phyloP scores from a whole-genome alignment of 2,797 vertebrate species.

The Chaenodraco wilsoni region DNA sequence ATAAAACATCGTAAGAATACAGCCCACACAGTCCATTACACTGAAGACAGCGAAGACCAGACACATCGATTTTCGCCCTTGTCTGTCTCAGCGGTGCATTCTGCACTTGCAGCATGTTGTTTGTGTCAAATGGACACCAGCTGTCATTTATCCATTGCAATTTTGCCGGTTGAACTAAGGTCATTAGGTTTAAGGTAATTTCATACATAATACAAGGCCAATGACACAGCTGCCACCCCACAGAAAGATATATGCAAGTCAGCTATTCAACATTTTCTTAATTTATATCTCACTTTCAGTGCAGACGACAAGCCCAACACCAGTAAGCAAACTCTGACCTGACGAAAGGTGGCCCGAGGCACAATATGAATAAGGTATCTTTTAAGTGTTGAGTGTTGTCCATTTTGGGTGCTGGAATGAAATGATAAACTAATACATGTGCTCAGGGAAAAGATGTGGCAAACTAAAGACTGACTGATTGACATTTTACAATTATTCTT shows the following conservation, averaged over 20 bases:
- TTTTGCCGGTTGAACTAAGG: not conserved
- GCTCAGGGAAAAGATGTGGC: slow-evolving; percentile 40
- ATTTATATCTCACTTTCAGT: slow-evolving; percentile 40
- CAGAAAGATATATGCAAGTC: slow-evolving; percentile 30
- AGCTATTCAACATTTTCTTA: slow-evolving; percentile 14
- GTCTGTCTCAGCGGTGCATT: not conserved
- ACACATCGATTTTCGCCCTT: not conserved
- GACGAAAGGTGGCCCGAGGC: slow-evolving; percentile 43
- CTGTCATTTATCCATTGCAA: not conserved
- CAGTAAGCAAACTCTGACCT: slow-evolving; percentile 49
- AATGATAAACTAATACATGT: slow-evolving; percentile 44
- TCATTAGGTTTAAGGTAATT: slow-evolving; percentile 10
- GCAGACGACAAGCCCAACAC: slow-evolving; percentile 29
- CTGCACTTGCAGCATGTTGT: not conserved
- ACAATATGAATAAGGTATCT: slow-evolving; percentile 36
- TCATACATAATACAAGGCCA: not conserved
- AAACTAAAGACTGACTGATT: slow-evolving; percentile 58
- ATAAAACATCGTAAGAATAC: slow-evolving; percentile 3
- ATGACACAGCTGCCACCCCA: slow-evolving; percentile 1
- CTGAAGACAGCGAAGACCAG: not conserved
- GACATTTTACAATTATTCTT: slow-evolving; percentile 25
- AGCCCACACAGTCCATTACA: not conserved
- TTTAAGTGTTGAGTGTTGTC: slow-evolving; percentile 16
- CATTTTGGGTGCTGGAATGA: slow-evolving; percentile 48
- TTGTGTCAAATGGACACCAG: slow-evolving; percentile 5